Evolutionary conservation across 1,140 invertebrate genomes (phyloP).

Genomic region (Aphidius ervi): DNA sequence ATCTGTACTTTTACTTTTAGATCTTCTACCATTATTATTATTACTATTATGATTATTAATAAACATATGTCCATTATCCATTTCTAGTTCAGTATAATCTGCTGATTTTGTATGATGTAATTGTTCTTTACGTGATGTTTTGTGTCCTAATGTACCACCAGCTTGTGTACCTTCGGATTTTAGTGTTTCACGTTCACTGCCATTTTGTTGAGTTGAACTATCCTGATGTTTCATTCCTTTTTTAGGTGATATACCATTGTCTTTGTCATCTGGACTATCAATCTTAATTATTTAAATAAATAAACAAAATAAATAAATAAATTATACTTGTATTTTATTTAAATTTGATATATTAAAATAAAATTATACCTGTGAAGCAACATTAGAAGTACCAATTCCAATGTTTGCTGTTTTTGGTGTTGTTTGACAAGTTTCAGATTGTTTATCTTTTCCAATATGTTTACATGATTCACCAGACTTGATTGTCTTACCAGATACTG

Average conservation of each 20-base stretch:
- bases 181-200: constrained; percentile 46
- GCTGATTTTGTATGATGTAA: constrained; percentile 69
- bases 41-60: constrained; percentile 70
- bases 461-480: constrained; percentile 39
- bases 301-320: not conserved
- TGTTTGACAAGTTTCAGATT: constrained; percentile 48
- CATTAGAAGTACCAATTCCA: constrained; percentile 56
- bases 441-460: constrained; percentile 46
- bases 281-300: constrained; percentile 37
- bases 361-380: constrained; percentile 51
- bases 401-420: constrained; percentile 50
- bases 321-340: not conserved
- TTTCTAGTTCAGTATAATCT: constrained; percentile 72
- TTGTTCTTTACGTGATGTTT: constrained; percentile 63
- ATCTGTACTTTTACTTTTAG: constrained; percentile 84
- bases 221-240: constrained; percentile 53
- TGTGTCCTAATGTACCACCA: constrained; percentile 62
- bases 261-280: constrained; percentile 54
- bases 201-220: constrained; percentile 54
- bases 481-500: constrained; percentile 41
- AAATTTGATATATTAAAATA: not conserved
- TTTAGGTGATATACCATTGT: constrained; percentile 42
- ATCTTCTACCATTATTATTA: constrained; percentile 65
- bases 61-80: constrained; percentile 57
- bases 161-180: constrained; percentile 80